A percentile compares a stretch with the other conserved stretches of the same genome.
phyloP scores from a whole-genome alignment of 2,888 invertebrate genomes.

The Dromius quadrimaculatus region DNA sequence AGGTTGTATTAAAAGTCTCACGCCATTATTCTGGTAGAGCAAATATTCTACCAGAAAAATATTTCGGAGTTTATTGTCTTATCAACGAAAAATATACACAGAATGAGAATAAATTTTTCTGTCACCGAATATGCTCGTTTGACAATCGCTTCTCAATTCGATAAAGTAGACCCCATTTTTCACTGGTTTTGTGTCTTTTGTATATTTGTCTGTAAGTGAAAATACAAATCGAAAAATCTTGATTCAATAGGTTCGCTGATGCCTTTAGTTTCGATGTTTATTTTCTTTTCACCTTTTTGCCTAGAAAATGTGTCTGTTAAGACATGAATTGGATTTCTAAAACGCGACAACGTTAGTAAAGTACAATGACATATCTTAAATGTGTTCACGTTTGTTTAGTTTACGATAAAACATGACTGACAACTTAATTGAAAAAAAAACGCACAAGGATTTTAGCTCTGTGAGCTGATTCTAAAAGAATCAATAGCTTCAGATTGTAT shows the following conservation, averaged over 20 bases:
- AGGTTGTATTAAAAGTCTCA: no score
- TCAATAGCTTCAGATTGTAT: no score
- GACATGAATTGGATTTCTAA: conserved; percentile 13
- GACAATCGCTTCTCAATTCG: no score
- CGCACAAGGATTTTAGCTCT: conserved; percentile 9
- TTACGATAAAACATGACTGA: conserved; percentile 21
- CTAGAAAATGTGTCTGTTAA: background rate
- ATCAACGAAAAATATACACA: no score
- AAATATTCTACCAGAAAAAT: no score
- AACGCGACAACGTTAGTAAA: conserved; percentile 1
- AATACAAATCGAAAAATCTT: conserved; percentile 20
- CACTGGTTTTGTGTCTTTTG: no score
- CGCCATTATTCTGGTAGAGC: no score
- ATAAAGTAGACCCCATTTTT: no score
- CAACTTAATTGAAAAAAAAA: conserved; percentile 30
- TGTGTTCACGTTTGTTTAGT: conserved; percentile 9
- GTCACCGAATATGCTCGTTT: no score
- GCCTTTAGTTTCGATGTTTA: conserved; percentile 20
- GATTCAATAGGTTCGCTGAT: conserved; percentile 1
- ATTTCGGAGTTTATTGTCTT: no score
- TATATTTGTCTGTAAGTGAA: background rate
- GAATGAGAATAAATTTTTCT: no score
- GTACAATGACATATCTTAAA: conserved; percentile 7
- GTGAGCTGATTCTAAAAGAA: no score
- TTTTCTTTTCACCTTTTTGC: conserved; percentile 7